These are phyloP conservation scores for Scaptomyza reducta DNA, from an alignment of 2,888 invertebrate genomes.

Conservation along the genomic window DNA sequence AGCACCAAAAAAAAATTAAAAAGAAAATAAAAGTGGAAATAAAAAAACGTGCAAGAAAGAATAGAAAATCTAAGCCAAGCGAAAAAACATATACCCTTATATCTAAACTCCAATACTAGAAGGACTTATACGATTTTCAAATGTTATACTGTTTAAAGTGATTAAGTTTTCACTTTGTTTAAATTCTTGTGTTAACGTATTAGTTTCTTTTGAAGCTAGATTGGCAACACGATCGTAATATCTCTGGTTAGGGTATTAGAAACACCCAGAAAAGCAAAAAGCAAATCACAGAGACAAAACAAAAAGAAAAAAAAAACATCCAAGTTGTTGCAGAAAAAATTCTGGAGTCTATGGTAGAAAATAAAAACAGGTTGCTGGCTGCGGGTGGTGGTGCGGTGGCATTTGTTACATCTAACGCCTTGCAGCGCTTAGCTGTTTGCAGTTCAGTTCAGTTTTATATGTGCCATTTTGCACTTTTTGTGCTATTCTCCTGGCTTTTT, in stretches of 20 bases:
- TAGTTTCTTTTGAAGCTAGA: no score
- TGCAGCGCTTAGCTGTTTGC: slow-evolving; percentile 50
- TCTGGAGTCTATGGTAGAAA: slow-evolving; percentile 2
- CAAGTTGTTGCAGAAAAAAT: neutral
- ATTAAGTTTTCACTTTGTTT: no score
- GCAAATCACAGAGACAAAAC: slow-evolving; percentile 1
- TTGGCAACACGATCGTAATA: no score
- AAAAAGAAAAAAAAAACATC: neutral
- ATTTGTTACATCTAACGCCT: slow-evolving; percentile 46
- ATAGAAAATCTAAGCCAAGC: neutral
- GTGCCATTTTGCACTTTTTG: slow-evolving; percentile 15
- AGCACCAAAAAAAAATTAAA: slow-evolving; percentile 64
- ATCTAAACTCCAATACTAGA: neutral
- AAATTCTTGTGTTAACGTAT: no score
- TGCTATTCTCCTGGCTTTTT: neutral
- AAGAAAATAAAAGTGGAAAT: slow-evolving; percentile 12
- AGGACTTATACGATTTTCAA: no score
- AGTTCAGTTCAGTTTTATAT: slow-evolving; percentile 34
- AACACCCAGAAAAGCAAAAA: slow-evolving; percentile 7
- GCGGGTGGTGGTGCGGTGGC: neutral
- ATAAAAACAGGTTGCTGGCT: neutral
- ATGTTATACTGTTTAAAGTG: no score
- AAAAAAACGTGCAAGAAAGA: slow-evolving; percentile 5
- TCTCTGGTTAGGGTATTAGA: neutral
- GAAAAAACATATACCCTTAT: neutral